These are phyloP conservation scores for Enteromius thamalakanensis DNA, from an alignment of 2,797 vertebrate genomes.

Conservation along the genomic window DNA sequence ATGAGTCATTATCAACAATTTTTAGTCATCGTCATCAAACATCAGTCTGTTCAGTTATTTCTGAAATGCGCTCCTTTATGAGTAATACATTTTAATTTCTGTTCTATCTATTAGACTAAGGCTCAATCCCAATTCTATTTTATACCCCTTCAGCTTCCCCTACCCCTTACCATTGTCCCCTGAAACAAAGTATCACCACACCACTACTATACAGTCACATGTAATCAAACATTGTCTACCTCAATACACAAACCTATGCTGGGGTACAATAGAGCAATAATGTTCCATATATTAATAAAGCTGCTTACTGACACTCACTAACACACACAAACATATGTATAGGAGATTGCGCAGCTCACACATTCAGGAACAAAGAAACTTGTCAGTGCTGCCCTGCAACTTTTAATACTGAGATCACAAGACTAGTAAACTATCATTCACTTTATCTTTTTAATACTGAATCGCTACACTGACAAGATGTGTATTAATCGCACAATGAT, in stretches of 20 bases:
- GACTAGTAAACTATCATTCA: not conserved
- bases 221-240: not conserved
- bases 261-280: no score
- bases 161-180: not conserved
- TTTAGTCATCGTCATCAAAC: not conserved
- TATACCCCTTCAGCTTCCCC: not conserved
- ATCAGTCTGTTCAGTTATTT: slow-evolving; percentile 4
- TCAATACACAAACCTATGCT: not conserved
- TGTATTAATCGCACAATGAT: no score
- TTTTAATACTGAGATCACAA: not conserved
- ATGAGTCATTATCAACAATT: not conserved
- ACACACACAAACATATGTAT: no score
- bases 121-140: not conserved
- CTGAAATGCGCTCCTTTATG: not conserved
- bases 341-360: no score
- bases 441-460: not conserved
- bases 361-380: no score
- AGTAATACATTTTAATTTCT: not conserved
- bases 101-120: not conserved
- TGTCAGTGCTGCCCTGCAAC: no score
- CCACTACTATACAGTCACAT: not conserved
- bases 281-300: no score
- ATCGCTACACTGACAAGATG: no score
- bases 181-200: not conserved
- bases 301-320: no score